Base-by-base conservation (phyloP, 2,797 vertebrate species). In the Girardinus metallicus region DNA sequence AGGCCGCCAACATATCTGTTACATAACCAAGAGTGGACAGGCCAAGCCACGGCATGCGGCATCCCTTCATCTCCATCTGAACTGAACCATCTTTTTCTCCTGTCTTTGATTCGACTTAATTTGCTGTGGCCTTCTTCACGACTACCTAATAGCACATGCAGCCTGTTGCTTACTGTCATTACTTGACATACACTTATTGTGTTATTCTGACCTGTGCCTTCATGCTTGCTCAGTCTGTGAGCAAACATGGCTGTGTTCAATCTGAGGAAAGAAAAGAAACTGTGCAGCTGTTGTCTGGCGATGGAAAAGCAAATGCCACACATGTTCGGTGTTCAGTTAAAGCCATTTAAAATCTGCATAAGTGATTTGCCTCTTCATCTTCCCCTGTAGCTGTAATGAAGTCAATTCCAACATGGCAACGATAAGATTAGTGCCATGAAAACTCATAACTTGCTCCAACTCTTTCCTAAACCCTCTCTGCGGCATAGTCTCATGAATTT, bases 1-100 rank as follows among this genome's bases (percentile, higher is more conserved):
- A 90, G 82, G 80, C 75, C 74, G 80, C 73, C 43, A 73, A 88
- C 77, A 82, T 84, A 49, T 84, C 31, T 46, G 84, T 91, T 90
- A 85, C 47, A 76, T 83, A 91, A 94, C 47, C 0, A 44, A 74
- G 79, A 82, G n/a, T 51, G 80, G 85, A 79, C 80, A 78, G 79
- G 80, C 74, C 73, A 26, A 47, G n/a, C 41, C 13, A 15, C 57
- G 70, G 41, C 53, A 26, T 66, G 43, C 87, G 74, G 74, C 62
- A 73, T n/a, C 81, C 77, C 70, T 73, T 81, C 62, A 44, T 82
- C 51, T 79, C 76, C 47, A 74, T 70, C 73, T 39, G 72, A 13
- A 74, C 73, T 73, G 39, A 75, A 26, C n/a, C 74, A 41, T 44
- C 51, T 71, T 18, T 6, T 78, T 75, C 76, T 44, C 46, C 57